Evolutionary conservation across 53 echinoderm and acorn worm genomes (phyloP), one percentile per base, ranked within the genome.

Genomic region (Zoroaster sp.): DNA sequence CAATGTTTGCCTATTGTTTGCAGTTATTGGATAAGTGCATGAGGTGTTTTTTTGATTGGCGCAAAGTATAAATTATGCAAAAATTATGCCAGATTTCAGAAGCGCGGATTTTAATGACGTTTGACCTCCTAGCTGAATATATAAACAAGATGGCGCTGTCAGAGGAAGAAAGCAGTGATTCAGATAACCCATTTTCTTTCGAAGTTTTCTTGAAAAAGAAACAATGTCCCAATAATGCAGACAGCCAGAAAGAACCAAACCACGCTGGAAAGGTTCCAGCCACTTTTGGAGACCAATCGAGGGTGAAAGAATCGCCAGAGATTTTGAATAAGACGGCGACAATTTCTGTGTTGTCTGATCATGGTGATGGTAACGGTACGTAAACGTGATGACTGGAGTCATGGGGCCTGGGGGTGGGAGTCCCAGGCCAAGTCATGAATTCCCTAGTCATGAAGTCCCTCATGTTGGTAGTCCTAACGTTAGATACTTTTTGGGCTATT

Each of bases 111-210:
- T 6, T n/a, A 3, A 28, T 41, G 23, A 65, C 82, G 66, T 67
- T 82, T 68, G 82, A 82, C 82, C 82, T 34, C 43, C 43, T 2
- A 74, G 1, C 25, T 2, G n/a, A n/a, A n/a, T 8, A 28, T 14
- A 21, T 8, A 43, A 45, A 66, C 85, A 85, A 85, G 71, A 85
- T 85, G 85, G 85, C 85, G 34, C 46, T 70, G 37, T 71, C 51
- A 69, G 59, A 15, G 2, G 79, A 63, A 36, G 79, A 79, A 45
- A 40, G 47, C 32, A 85, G 71, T 10, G 77, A 67, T 30, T 34
- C 66, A 3, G 71, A 77, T 38, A 89, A 89, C 35, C 89, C 89
- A 41, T 89, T 89, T 72, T 77, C 69, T 1, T 89, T 78, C 36
- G 69, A 79, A 23, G 52, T 9, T 79, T 89, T 89, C 55, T 51